phyloP scores from a whole-genome alignment of 2,797 vertebrate genomes.

The Intellagama lesueurii region DNA sequence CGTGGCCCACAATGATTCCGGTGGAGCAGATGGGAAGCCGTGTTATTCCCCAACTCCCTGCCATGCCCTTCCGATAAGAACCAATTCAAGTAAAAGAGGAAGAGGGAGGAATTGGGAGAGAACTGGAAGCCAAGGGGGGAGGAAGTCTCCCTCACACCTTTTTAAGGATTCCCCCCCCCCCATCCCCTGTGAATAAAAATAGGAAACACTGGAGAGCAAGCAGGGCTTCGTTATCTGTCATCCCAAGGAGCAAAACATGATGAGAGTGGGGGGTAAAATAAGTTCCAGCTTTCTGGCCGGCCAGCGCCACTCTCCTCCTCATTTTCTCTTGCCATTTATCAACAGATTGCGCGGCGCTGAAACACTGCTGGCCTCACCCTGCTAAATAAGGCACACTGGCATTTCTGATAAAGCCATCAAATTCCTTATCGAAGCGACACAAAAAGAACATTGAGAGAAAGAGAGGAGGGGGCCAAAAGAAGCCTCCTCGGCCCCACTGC shows the following conservation, averaged over 20 bases:
- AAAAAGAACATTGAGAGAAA: conserved; percentile 90
- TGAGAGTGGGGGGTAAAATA: not conserved
- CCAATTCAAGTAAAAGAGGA: not conserved
- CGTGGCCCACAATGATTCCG: too few relatives aligned
- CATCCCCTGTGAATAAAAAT: not conserved
- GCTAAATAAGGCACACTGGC: conserved; percentile 98
- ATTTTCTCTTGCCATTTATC: conserved; percentile 92
- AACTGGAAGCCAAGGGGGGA: too few relatives aligned
- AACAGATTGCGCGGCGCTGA: conserved; percentile 89
- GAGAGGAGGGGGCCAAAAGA: conserved; percentile 55
- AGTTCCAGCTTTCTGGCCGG: conserved; percentile 28
- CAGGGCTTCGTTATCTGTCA: not conserved
- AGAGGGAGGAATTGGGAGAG: not conserved
- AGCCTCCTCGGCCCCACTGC: conserved; percentile 61
- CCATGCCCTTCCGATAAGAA: not conserved
- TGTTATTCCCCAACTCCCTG: too few relatives aligned
- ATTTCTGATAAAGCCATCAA: conserved; percentile 99
- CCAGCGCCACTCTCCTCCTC: not conserved
- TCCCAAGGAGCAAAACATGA: not conserved
- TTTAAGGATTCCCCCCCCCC: not conserved
- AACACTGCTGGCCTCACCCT: conserved; percentile 92
- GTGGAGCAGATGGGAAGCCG: not conserved
- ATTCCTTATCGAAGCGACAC: conserved; percentile 96
- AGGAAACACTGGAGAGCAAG: fast-evolving
- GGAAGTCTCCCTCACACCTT: not conserved